These are phyloP conservation scores for Polypterus senegalus DNA, from an alignment of 2,113 vertebrate species.

Conservation along the genomic window DNA sequence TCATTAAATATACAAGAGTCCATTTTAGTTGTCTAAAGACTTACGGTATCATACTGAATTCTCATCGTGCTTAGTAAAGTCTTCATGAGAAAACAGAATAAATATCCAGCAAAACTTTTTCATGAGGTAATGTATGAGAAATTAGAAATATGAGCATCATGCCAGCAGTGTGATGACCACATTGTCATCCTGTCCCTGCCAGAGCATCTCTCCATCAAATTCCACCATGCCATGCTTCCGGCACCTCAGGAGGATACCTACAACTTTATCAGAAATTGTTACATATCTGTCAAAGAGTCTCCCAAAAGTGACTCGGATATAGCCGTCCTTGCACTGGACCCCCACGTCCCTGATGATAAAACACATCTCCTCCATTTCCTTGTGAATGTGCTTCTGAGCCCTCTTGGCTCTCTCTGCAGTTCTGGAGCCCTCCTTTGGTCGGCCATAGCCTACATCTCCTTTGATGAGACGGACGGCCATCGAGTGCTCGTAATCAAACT, in stretches of 20 bases:
- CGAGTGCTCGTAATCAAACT: constrained; percentile 53
- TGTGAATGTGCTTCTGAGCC: constrained; percentile 50
- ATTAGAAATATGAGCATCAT: neutral
- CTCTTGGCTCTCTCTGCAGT: constrained; percentile 53
- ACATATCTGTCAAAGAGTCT: constrained; percentile 61
- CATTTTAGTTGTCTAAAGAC: too few relatives aligned
- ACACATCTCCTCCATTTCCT: constrained; percentile 66
- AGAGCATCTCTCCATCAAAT: constrained; percentile 65
- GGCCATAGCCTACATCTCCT: constrained; percentile 55
- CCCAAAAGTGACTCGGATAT: constrained; percentile 41
- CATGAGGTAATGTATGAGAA: too few relatives aligned
- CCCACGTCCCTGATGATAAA: constrained; percentile 58
- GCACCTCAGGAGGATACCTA: constrained; percentile 61
- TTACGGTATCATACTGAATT: too few relatives aligned
- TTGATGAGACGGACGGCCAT: constrained; percentile 53
- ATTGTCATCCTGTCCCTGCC: constrained; percentile 56
- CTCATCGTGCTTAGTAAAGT: too few relatives aligned
- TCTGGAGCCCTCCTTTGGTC: constrained; percentile 55
- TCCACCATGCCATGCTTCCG: constrained; percentile 60
- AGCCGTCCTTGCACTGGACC: constrained; percentile 31
- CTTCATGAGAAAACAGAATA: too few relatives aligned
- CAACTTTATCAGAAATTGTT: constrained; percentile 65
- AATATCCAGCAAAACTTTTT: too few relatives aligned
- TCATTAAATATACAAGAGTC: too few relatives aligned
- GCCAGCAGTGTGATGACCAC: constrained; percentile 46